Percentiles rank a stretch among this genome's conserved stretches.
phyloP scores from a whole-genome alignment of 1,140 invertebrate genomes.

The Tetragonula clypearis region DNA sequence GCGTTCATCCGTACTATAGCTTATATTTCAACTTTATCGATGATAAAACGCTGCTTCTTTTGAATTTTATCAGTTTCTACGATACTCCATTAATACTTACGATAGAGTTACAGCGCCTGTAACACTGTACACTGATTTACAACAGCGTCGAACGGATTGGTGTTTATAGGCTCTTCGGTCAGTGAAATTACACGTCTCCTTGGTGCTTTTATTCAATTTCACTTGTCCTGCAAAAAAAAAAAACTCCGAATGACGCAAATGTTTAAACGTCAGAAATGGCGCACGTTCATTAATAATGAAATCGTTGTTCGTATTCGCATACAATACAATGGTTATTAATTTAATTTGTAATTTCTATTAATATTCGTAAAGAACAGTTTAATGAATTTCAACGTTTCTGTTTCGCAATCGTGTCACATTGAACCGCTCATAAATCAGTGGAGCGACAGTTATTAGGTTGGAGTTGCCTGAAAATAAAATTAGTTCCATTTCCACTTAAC shows the following conservation, averaged over 20 bases:
- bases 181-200: background rate
- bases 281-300: background rate
- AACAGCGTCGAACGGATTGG: background rate
- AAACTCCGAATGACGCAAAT: background rate
- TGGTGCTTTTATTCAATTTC: background rate
- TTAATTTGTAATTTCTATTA: background rate
- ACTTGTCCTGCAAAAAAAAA: background rate
- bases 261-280: background rate
- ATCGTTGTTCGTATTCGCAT: background rate
- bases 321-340: background rate
- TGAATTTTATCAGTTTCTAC: background rate
- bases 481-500: background rate
- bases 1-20: background rate
- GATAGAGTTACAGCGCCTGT: slow-evolving; percentile 31
- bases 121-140: slow-evolving; percentile 10
- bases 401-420: background rate
- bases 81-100: background rate
- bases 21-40: background rate
- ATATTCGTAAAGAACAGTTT: background rate
- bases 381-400: background rate
- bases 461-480: slow-evolving; percentile 19
- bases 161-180: background rate
- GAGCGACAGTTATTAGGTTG: slow-evolving; percentile 2
- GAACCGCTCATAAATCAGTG: slow-evolving; percentile 2
- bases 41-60: background rate